A percentile compares a stretch with the other conserved stretches of the same genome.
phyloP scores from a whole-genome alignment of 1,140 invertebrate genomes.

The Scaptomyza hsui region DNA sequence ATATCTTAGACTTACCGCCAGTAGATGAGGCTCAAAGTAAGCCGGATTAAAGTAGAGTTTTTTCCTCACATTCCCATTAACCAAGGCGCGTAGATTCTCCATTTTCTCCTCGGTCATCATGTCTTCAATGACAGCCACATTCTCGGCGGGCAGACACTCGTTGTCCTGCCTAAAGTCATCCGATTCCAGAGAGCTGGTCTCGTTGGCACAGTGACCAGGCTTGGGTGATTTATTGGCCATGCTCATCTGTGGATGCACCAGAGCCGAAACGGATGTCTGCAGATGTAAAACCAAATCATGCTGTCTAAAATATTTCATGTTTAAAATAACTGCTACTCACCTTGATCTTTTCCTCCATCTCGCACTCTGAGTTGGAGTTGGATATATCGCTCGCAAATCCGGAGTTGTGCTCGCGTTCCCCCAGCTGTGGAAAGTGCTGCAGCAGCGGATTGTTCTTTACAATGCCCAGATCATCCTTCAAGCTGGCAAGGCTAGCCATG shows the following conservation, averaged over 20 bases:
- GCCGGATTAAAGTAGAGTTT: constrained; percentile 95
- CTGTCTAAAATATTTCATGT: not conserved
- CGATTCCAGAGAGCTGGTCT: constrained; percentile 42
- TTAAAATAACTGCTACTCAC: not conserved
- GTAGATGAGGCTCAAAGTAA: constrained; percentile 93
- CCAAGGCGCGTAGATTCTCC: constrained; percentile 87
- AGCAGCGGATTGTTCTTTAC: constrained; percentile 91
- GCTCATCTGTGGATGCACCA: constrained; percentile 87
- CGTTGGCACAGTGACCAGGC: constrained; percentile 17
- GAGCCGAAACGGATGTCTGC: constrained; percentile 87
- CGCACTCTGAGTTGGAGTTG: constrained; percentile 83
- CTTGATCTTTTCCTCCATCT: constrained; percentile 80
- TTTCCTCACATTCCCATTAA: constrained; percentile 87
- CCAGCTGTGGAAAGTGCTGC: constrained; percentile 86
- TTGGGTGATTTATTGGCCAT: constrained; percentile 54
- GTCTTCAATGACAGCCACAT: constrained; percentile 93
- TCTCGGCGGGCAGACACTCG: constrained; percentile 91
- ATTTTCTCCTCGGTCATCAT: constrained; percentile 87
- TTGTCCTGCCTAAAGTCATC: constrained; percentile 76
- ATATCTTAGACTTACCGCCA: constrained; percentile 87
- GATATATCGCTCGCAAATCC: constrained; percentile 83
- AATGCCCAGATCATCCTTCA: constrained; percentile 85
- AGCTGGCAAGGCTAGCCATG: constrained; percentile 65
- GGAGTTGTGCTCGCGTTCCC: constrained; percentile 85
- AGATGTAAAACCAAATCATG: constrained; percentile 27